phyloP scores from a whole-genome alignment of 2,888 invertebrate species.

The Harmothoe impar region DNA sequence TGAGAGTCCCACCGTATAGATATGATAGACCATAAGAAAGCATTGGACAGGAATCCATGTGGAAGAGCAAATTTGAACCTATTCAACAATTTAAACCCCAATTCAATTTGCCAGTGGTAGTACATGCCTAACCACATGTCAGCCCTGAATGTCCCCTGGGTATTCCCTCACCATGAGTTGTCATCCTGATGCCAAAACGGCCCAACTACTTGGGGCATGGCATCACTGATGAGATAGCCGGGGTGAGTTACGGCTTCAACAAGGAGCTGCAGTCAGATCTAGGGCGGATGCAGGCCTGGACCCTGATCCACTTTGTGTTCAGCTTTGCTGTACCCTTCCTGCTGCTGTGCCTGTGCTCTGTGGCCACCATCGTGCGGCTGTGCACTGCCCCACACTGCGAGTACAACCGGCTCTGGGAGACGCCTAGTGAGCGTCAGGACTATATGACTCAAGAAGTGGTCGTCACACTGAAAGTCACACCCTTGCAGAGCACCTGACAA shows the following conservation, averaged over 20 bases:
- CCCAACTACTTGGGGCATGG: slow-evolving; percentile 63
- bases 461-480: slow-evolving; percentile 36
- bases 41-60: no score
- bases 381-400: slow-evolving; percentile 23
- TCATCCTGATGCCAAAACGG: slow-evolving; percentile 46
- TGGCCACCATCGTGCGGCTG: slow-evolving; percentile 8
- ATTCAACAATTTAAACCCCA: no score
- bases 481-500: slow-evolving; percentile 63
- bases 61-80: no score
- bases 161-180: not conserved
- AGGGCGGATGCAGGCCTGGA: slow-evolving; percentile 30
- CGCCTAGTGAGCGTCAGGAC: not conserved
- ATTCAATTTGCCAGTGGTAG: no score
- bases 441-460: not conserved
- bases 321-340: slow-evolving; percentile 46
- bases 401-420: slow-evolving; percentile 33
- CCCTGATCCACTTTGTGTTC: slow-evolving; percentile 54
- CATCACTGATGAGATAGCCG: slow-evolving; percentile 57
- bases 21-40: no score
- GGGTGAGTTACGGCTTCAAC: slow-evolving; percentile 54
- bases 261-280: slow-evolving; percentile 18
- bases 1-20: no score
- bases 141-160: not conserved
- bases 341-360: not conserved
- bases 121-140: slow-evolving; percentile 7